phyloP scores from a whole-genome alignment of 2,888 invertebrate species.

The Ichneumon xanthorius region DNA sequence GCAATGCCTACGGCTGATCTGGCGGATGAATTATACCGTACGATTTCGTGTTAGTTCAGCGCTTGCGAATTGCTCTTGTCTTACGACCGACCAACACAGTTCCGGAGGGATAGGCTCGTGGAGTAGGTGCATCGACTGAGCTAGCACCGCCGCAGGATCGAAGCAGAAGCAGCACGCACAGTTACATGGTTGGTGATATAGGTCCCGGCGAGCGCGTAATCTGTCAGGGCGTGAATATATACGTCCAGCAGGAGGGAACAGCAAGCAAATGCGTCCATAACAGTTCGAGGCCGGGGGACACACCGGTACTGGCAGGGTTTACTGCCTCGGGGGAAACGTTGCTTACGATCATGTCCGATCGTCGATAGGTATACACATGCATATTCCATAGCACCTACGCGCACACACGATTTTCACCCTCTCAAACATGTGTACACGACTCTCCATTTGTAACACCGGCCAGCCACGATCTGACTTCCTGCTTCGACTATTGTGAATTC shows the following conservation, averaged over 20 bases:
- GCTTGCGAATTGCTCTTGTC: background rate
- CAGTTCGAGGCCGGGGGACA: conserved; percentile 62
- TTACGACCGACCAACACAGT: background rate
- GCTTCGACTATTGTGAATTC: background rate
- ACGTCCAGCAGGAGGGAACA: conserved; percentile 60
- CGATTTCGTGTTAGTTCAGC: background rate
- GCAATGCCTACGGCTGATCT: background rate
- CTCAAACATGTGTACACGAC: background rate
- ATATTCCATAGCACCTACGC: conserved; percentile 13
- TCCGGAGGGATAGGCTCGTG: background rate
- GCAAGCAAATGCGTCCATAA: conserved; percentile 73
- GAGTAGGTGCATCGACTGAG: conserved; percentile 8
- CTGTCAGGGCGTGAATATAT: conserved; percentile 74
- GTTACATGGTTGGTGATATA: conserved; percentile 53
- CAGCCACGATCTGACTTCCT: conserved; percentile 1
- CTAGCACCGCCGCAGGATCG: conserved; percentile 17
- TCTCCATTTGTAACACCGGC: background rate
- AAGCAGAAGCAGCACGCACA: conserved; percentile 17
- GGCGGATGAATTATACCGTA: background rate
- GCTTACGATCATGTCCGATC: conserved; percentile 73
- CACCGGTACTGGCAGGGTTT: conserved; percentile 67
- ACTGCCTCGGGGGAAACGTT: conserved; percentile 72
- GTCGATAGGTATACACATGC: conserved; percentile 56
- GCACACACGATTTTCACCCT: conserved; percentile 8
- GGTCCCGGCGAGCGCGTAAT: conserved; percentile 70